These are phyloP conservation scores for Danionella dracula DNA, from an alignment of 2,797 vertebrate genomes.

Conservation along the genomic window DNA sequence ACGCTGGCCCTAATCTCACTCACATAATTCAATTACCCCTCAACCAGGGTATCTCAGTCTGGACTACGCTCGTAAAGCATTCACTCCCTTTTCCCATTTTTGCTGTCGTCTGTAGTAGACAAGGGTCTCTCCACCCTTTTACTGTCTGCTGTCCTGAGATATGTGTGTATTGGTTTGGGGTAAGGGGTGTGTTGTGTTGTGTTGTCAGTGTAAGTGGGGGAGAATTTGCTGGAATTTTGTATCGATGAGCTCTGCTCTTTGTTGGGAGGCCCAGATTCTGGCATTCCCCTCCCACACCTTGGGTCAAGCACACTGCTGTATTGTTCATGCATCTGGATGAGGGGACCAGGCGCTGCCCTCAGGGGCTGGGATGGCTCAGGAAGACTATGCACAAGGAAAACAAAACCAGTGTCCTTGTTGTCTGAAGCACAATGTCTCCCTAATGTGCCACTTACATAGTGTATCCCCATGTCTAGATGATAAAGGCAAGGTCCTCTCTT, in stretches of 20 bases:
- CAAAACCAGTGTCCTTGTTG: slow-evolving; percentile 53
- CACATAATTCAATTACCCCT: slow-evolving; percentile 38
- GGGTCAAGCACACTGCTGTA: slow-evolving; percentile 74
- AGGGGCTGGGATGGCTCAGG: slow-evolving; percentile 63
- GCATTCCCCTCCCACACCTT: slow-evolving; percentile 76
- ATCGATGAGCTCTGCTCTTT: slow-evolving; percentile 58
- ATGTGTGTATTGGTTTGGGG: slow-evolving; percentile 23
- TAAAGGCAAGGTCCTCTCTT: not conserved
- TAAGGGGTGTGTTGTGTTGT: not conserved
- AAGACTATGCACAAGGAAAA: slow-evolving; percentile 56
- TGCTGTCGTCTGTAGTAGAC: slow-evolving; percentile 12
- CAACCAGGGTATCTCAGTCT: slow-evolving; percentile 41
- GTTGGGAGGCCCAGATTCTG: slow-evolving; percentile 67
- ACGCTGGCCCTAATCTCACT: slow-evolving; percentile 29
- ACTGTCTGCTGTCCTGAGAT: slow-evolving; percentile 43
- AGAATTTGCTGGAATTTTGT: slow-evolving; percentile 48
- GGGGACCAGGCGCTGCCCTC: slow-evolving; percentile 53
- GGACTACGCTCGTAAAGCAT: slow-evolving; percentile 42
- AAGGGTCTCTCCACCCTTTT: slow-evolving; percentile 35
- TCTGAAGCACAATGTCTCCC: slow-evolving; percentile 49
- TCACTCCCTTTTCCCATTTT: slow-evolving; percentile 22
- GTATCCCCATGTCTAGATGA: slow-evolving; percentile 5
- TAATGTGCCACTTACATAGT: slow-evolving; percentile 29
- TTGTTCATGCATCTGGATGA: slow-evolving; percentile 69
- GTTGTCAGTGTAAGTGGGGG: slow-evolving; percentile 18